These are phyloP conservation scores for Pocillopora damicornis DNA, from an alignment of 64 coral and sea anemone genomes.

Conservation along the genomic window DNA sequence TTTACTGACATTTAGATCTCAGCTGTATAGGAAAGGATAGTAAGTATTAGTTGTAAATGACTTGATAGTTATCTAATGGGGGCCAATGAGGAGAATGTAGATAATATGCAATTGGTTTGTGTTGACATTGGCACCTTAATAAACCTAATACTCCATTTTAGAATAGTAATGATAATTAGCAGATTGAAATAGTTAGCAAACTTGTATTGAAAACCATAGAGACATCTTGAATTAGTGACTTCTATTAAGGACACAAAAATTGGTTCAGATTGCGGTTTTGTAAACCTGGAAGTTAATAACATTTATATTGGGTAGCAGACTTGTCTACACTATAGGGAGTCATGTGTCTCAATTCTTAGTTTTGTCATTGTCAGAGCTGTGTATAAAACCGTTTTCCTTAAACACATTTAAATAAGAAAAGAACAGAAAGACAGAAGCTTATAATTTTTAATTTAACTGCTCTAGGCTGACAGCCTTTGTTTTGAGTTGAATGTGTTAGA, in stretches of 20 bases:
- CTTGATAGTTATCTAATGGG: background rate
- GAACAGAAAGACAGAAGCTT: too few species aligned
- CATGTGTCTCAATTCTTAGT: background rate
- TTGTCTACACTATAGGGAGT: background rate
- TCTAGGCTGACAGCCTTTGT: too few species aligned
- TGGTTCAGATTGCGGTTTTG: background rate
- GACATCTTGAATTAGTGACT: background rate
- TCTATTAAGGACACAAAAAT: background rate
- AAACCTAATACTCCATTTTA: background rate
- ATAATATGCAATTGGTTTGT: background rate
- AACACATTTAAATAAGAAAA: too few species aligned
- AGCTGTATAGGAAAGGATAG: too few species aligned
- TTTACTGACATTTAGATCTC: too few species aligned
- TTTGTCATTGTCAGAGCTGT: background rate
- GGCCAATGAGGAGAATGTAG: background rate
- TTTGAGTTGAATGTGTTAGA: too few species aligned
- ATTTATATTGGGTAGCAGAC: background rate
- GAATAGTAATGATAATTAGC: background rate
- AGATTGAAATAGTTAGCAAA: background rate
- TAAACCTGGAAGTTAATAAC: background rate
- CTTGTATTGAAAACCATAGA: background rate
- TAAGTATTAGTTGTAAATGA: background rate
- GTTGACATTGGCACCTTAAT: background rate
- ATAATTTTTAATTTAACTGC: too few species aligned
- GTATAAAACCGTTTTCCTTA: too few species aligned